Base-by-base conservation (phyloP, 2,797 vertebrate species). In the Squalus acanthias region DNA sequence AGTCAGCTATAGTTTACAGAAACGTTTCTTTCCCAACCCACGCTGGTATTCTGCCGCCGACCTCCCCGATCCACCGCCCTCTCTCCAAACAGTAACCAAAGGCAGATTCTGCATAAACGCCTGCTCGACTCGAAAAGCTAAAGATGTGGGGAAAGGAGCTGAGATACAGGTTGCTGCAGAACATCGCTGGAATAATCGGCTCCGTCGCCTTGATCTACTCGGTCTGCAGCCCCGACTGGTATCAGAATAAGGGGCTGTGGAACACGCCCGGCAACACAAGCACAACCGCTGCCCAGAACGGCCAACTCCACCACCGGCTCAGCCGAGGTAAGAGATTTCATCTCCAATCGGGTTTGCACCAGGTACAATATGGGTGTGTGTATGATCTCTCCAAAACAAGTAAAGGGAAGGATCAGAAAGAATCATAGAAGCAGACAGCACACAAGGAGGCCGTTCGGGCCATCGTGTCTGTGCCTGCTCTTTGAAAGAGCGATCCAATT, bases 281-380 rank as follows among this genome's bases (percentile, higher is more conserved):
- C 1, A 17, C 3, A 12, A 12, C 26, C 20, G 26, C 22, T 20
- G 26, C 22, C 67, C 9, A 69, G 4, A 13, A 13, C 8, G 9
- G 10, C 24, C 0, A 33, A 60, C 13, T n/a, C 13, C 13, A 33
- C 53, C 53, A 91, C 6, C n/a, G 0, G 50, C 26, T 74, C 50
- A 95, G 67, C 94, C 26, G 26, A 95, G 94, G 94, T 95, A 95
- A 95, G 94, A 33, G 50, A 29, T 3, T 20, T 69, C 91, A 39
- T 0, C 57, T 8, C 0, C 2, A 12, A 33, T 20, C 39, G 6
- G 39, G 79, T 1, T 39, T 39, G 79, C 79, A 17, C 17, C 46
- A 50, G 5, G 65, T 74, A 3, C 29, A 9, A 10, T 33, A 29
- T 3, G 29, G 26, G 26, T 6, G 2, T 91, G 26, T n/a, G 39